A percentile compares a stretch with the other conserved stretches of the same genome.
phyloP scores from a whole-genome alignment of 2,888 invertebrate genomes.

The Machimus atricapillus region DNA sequence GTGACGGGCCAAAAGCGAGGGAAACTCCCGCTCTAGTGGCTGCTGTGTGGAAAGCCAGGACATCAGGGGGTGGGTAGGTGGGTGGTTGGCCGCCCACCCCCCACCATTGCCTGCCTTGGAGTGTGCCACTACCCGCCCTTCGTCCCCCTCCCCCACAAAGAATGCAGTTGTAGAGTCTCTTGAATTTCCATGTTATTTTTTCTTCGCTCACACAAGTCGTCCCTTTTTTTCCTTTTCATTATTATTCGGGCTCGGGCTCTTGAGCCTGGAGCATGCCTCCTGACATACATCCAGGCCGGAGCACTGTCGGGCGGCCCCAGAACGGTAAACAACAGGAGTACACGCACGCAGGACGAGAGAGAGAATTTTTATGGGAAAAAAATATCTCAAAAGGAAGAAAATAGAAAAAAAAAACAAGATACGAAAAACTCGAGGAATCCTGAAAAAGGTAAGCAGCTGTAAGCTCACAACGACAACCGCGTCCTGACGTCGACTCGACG shows the following conservation, averaged over 20 bases:
- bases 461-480: background rate
- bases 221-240: background rate
- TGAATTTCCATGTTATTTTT: slow-evolving; percentile 34
- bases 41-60: background rate
- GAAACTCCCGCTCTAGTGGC: background rate
- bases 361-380: background rate
- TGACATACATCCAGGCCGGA: background rate
- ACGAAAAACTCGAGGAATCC: background rate
- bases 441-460: background rate
- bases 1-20: background rate
- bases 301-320: background rate
- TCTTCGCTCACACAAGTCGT: background rate
- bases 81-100: background rate
- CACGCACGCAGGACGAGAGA: background rate
- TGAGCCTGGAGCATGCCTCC: background rate
- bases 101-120: background rate
- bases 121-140: background rate
- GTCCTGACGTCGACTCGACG: background rate
- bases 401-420: background rate
- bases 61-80: background rate
- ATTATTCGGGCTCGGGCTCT: background rate
- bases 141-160: background rate
- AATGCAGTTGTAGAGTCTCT: slow-evolving; percentile 22
- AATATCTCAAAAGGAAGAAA: background rate
- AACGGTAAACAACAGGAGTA: background rate